Base-by-base conservation (phyloP, 2,113 vertebrate species). In the Tringa solitaria region DNA sequence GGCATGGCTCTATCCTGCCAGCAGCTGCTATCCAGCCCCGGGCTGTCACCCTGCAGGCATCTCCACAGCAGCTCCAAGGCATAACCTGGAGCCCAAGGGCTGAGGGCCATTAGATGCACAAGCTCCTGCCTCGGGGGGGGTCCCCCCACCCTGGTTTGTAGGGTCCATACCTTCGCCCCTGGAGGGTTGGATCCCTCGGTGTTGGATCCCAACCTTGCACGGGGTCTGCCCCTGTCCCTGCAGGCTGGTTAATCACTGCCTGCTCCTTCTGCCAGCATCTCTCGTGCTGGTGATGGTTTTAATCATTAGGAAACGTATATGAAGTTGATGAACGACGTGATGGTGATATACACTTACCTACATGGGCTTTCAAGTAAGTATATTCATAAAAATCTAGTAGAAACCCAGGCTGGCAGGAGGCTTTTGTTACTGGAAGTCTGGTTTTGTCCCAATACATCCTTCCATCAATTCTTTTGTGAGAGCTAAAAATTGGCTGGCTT, bases 261-360 rank as follows among this genome's bases (percentile, higher is more conserved):
- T n/a, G 65, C 43, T 63, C 74, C 74, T 37, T 39, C 72, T 68
- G 87, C 65, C 76, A 35, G 53, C 15, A 63, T 15, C 57, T 60
- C 4, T 5, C 6, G 17, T 73, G 41, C 84, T 41, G 54, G 11
- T 51, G 92, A 54, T 84, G 87, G 20, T 81, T 93, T 95, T 79
- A 85, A 73, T 93, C 39, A 16, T 61, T 8, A 80, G 77, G 81
- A 88, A 76, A 51, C 2, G 5, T 76, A 32, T 79, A 56, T 88
- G 26, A 83, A 85, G 63, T 27, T 91, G 93, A 93, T 87, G 87
- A 90, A 96, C 82, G 89, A 75, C 54, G 76, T 91, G 91, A 22
- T 56, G 67, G 63, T 83, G 83, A 82, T 56, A 27, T 5, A 33
- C 51, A 43, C 69, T 85, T 22, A 54, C 69, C 63, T 92, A 54